Evolutionary conservation across 1,140 invertebrate genomes (phyloP).

Genomic region (Pseudobourletiella spinata): DNA sequence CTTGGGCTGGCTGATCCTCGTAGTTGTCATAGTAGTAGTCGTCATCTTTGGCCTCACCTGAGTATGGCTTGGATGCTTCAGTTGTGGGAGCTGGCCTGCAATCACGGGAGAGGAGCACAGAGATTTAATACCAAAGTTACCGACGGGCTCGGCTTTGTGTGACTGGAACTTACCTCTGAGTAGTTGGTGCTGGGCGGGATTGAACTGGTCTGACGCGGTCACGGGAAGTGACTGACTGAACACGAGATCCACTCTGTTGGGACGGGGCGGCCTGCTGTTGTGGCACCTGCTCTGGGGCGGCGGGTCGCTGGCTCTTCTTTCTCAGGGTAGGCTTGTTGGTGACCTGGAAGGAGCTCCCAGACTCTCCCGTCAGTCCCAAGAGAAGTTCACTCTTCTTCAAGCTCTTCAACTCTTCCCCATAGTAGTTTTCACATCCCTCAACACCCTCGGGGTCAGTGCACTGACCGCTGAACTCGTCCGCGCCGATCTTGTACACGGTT

Average conservation of each 20-base stretch:
- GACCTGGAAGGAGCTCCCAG: conserved; percentile 26
- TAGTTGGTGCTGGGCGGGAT: background rate
- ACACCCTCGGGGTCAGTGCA: conserved; percentile 46
- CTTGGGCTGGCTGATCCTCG: conserved; percentile 18
- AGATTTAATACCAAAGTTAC: background rate
- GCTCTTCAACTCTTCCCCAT: conserved; percentile 77
- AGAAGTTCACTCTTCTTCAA: conserved; percentile 84
- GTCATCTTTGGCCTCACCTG: conserved; percentile 13
- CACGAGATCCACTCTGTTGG: conserved; percentile 15
- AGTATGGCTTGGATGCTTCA: conserved; percentile 16
- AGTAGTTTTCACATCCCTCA: conserved; percentile 74
- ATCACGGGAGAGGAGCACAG: background rate
- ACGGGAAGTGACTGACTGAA: background rate
- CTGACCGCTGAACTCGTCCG: conserved; percentile 74
- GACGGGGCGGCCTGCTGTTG: conserved; percentile 2
- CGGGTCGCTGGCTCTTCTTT: conserved; percentile 24
- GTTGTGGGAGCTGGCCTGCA: conserved; percentile 17
- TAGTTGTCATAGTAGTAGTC: conserved; percentile 32
- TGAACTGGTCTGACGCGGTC: conserved; percentile 14
- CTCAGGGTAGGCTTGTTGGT: conserved; percentile 28
- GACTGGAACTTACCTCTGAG: conserved; percentile 1
- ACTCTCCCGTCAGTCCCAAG: conserved; percentile 60
- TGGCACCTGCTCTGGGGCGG: background rate
- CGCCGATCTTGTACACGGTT: conserved; percentile 90
- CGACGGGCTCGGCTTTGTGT: background rate